Evolutionary conservation across 2,797 vertebrate genomes (phyloP).

Genomic region (Onychomys torridus): DNA sequence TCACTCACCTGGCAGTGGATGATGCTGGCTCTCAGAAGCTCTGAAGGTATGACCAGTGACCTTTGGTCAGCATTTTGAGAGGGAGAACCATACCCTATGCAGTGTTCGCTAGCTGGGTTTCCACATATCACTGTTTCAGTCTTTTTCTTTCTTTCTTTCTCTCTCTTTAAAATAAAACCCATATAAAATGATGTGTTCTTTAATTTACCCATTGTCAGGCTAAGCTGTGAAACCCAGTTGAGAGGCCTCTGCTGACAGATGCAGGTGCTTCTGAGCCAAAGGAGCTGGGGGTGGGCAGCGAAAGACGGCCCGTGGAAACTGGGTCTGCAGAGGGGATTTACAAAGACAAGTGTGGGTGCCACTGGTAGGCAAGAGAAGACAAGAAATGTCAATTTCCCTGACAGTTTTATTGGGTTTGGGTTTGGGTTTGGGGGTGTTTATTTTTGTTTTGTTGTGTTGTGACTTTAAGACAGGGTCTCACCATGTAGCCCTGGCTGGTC

Average conservation of each 20-base stretch:
- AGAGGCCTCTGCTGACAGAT: neutral
- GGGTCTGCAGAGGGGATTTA: constrained; percentile 53
- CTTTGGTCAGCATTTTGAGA: neutral
- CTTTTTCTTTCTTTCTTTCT: constrained; percentile 79
- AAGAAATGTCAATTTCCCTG: constrained; percentile 55
- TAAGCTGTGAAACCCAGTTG: constrained; percentile 73
- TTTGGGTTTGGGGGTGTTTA: neutral
- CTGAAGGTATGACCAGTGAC: neutral
- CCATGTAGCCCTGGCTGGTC: neutral
- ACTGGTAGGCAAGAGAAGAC: constrained; percentile 33
- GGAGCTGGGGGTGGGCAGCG: neutral
- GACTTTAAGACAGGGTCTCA: neutral
- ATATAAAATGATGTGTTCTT: constrained; percentile 80
- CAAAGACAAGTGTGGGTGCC: constrained; percentile 62
- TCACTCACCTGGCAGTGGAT: constrained; percentile 40
- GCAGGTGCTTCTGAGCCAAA: neutral
- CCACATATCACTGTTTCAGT: constrained; percentile 27
- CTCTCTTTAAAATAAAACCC: constrained; percentile 76
- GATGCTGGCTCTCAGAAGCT: constrained; percentile 42
- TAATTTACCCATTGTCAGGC: constrained; percentile 49
- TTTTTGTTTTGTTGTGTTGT: neutral
- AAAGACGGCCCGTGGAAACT: constrained; percentile 45
- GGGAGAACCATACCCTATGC: neutral
- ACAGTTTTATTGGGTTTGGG: constrained; percentile 16
- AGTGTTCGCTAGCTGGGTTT: neutral